Evolutionary conservation across 1,140 invertebrate species (phyloP).

Genomic region (Anastrepha obliqua): DNA sequence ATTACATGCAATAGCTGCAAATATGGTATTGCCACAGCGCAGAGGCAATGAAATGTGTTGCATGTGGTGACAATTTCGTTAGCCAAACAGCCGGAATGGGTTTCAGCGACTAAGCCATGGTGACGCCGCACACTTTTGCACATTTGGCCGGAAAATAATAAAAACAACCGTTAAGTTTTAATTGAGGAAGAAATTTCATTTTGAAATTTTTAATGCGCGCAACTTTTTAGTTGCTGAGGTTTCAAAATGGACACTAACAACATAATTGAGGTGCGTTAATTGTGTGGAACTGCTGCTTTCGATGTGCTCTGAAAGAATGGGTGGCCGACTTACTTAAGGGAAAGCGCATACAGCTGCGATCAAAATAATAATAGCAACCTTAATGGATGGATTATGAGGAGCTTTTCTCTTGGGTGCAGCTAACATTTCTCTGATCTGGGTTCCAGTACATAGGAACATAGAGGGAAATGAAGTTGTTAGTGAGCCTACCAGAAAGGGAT

Average conservation of each 20-base stretch:
- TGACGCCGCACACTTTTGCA: not conserved
- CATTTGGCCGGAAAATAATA: not conserved
- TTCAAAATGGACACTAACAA: not conserved
- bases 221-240: not conserved
- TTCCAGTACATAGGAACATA: too few species aligned
- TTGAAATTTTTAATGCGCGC: not conserved
- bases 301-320: not conserved
- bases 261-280: not conserved
- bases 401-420: too few species aligned
- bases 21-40: constrained; percentile 17
- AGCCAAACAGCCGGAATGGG: not conserved
- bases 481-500: too few species aligned
- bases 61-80: constrained; percentile 45
- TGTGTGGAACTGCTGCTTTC: not conserved
- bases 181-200: not conserved
- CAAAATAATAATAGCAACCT: too few species aligned
- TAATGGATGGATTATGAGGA: too few species aligned
- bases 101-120: constrained; percentile 12
- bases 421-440: too few species aligned
- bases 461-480: too few species aligned
- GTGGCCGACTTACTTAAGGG: too few species aligned
- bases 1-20: constrained; percentile 29
- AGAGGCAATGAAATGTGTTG: constrained; percentile 1
- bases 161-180: not conserved
- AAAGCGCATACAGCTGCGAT: too few species aligned